phyloP scores from a whole-genome alignment of 2,113 vertebrate species.

The Poicephalus gulielmi region DNA sequence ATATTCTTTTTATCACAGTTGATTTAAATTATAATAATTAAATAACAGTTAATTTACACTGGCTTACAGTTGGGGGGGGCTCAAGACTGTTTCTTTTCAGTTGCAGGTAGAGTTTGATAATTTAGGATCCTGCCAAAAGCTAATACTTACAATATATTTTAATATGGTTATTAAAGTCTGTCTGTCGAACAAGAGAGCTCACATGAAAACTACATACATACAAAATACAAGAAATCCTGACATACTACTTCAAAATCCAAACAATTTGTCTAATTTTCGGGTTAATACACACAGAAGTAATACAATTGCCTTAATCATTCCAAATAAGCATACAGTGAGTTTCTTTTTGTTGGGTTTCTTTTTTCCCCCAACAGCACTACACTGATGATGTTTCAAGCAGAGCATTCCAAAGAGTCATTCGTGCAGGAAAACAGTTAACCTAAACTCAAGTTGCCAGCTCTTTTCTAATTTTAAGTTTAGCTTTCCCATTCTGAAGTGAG shows the following conservation, averaged over 20 bases:
- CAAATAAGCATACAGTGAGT: background rate
- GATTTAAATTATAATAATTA: background rate
- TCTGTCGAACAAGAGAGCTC: background rate
- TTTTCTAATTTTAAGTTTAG: conserved; percentile 41
- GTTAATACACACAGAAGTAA: background rate
- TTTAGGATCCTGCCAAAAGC: conserved; percentile 16
- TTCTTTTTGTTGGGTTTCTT: background rate
- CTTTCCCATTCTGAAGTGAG: conserved; percentile 17
- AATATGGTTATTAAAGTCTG: conserved; percentile 22
- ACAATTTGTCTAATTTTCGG: background rate
- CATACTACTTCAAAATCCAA: conserved; percentile 8
- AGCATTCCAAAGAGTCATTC: conserved; percentile 45
- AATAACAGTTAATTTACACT: background rate
- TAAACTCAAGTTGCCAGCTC: conserved; percentile 28
- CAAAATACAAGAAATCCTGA: background rate
- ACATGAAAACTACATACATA: background rate
- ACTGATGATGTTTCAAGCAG: conserved; percentile 38
- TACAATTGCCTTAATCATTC: background rate
- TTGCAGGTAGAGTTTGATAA: background rate
- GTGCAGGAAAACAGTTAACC: conserved; percentile 50
- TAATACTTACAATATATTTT: conserved; percentile 22
- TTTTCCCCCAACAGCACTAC: background rate
- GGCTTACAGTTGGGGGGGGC: background rate
- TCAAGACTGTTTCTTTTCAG: background rate
- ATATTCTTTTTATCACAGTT: background rate